Base-by-base conservation (phyloP, 1,140 invertebrate genomes). In the Dinoponera quadriceps region DNA sequence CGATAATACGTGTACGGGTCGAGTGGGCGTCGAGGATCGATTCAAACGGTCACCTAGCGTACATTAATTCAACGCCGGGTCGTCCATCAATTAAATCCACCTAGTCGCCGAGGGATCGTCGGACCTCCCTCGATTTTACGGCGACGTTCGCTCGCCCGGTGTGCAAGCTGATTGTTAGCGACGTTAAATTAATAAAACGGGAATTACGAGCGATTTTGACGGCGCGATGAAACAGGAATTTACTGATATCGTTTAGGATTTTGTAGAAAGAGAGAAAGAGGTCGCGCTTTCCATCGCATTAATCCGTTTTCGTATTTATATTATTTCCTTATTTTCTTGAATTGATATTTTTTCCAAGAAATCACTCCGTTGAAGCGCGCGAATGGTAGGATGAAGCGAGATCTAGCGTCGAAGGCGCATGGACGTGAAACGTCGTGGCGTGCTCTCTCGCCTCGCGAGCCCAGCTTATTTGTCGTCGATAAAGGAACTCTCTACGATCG, bases 11-110 rank as follows among this genome's bases (percentile, higher is more conserved):
- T 48, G 9, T 44, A 44, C 13, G 25, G 14, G 57, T 55, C 11
- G 71, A 71, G 72, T 87, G 78, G 78, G 78, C 65, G 78, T 73
- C 55, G 55, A 68, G 60, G 54, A 80, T 86, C 85, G 27, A 86
- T 83, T 65, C 60, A 72, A 74, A 49, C 80, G 27, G 66, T 83
- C 54, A 62, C 38, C 25, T 27, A 22, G 22, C 22, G 51, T 18
- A 29, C 86, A 74, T 87, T 87, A 83, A 87, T 83, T 73, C 60
- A 63, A 82, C 78, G 44, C 22, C 48, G 25, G 74, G 9, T 55
- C 62, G 33, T n/a, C 16, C 20, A 20, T 66, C 29, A 66, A 66
- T 77, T 77, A 66, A 77, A 11, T 9, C 66, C 44, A 16, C 13
- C 18, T 49, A 27, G 63, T 54, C 20, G 13, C 3, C 3, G 20